These are phyloP conservation scores for Strigamia transsilvanica DNA, from an alignment of 2,888 invertebrate genomes.

Conservation along the genomic window DNA sequence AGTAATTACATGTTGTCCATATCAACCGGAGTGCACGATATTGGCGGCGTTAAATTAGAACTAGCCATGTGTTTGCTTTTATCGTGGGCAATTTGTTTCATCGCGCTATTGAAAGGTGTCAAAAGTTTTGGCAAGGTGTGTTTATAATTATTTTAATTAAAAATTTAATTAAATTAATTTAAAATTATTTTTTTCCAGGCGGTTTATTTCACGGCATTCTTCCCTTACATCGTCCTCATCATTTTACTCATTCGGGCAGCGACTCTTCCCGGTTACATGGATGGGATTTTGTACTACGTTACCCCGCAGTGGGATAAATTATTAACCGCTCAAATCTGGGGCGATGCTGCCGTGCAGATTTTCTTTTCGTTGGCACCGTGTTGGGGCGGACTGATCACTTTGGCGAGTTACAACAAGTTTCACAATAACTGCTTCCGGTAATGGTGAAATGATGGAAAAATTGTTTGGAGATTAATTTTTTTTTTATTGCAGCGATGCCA, in stretches of 20 bases:
- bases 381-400: constrained; percentile 56
- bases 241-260: constrained; percentile 81
- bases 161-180: not conserved
- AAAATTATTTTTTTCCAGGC: constrained; percentile 66
- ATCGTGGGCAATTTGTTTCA: constrained; percentile 81
- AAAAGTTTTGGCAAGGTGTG: constrained; percentile 77
- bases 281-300: constrained; percentile 80
- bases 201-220: constrained; percentile 80
- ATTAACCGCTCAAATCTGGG: constrained; percentile 68
- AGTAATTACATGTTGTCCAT: constrained; percentile 64
- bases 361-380: constrained; percentile 56
- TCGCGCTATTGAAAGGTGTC: constrained; percentile 80
- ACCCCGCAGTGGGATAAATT: constrained; percentile 80
- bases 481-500: constrained; percentile 58
- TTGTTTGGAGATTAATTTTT: no score
- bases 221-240: constrained; percentile 78
- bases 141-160: not conserved
- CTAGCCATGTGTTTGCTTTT: constrained; percentile 78
- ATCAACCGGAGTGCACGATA: constrained; percentile 62
- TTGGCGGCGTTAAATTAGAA: constrained; percentile 67
- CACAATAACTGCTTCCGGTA: constrained; percentile 56
- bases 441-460: not conserved
- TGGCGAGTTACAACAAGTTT: constrained; percentile 56
- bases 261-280: constrained; percentile 78
- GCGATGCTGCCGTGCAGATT: constrained; percentile 56